Base-by-base conservation (phyloP, 2,113 vertebrate genomes). In the Chaetops frenatus region DNA sequence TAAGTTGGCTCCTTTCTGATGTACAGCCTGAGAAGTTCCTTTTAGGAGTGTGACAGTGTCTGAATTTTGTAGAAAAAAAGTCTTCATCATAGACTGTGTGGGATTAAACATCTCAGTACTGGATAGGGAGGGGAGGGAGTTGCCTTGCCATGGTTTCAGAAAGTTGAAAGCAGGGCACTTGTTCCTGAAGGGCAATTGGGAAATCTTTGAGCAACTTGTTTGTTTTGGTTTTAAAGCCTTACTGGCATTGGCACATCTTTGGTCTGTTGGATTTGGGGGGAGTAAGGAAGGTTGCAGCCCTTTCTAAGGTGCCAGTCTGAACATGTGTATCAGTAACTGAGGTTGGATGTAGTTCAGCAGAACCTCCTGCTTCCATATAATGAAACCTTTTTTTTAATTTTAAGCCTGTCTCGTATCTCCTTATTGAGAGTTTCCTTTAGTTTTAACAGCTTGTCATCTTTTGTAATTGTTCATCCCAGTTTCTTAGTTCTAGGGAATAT, bases 121-220 rank as follows among this genome's bases (percentile, higher is more conserved):
- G 19, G 12, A 45, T 57, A 60, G 48, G 20, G 42, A 85, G 28
- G 48, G 44, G 20, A 64, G 23, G 65, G 69, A 87, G 48, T 79
- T 88, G 40, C 56, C 51, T 71, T 79, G 48, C 36, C 10, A 0
- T 27, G 42, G 8, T 67, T 89, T 86, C 81, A 92, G 40, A 64
- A 86, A 91, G 79, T 65, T 89, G 77, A 94, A 90, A 94, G 51
- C 51, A 48, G 64, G 72, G 6, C 51, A 58, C 17, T 67, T 91
- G 36, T 87, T 95, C 80, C 91, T 60, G 64, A 84, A 91, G 77
- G 72, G 61, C 80, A 71, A 25, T 74, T 91, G 44, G 65, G 90
- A 94, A 97, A 66, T 93, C 90, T 88, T 80, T 15, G 2, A 87
- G 70, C 74, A 74, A 67, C 53, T 90, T 86, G 85, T 94, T 94